Conservation (phyloP, 2,888 invertebrate genomes). For the Junonia oenone region DNA sequence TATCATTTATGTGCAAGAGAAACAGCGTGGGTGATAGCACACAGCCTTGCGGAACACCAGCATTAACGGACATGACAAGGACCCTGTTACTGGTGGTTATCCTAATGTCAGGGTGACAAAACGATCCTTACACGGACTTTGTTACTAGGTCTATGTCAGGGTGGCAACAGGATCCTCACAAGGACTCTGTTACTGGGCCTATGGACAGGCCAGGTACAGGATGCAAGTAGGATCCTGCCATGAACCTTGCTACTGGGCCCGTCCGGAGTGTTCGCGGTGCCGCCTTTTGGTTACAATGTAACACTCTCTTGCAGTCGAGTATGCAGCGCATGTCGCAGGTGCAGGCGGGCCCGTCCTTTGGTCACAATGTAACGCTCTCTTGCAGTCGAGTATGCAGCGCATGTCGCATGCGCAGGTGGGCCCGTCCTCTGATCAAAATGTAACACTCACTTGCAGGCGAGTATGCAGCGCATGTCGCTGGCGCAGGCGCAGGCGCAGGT, state of each 20-base stretch:
- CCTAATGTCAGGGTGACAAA: slow-evolving; percentile 29
- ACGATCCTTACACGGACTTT: no score
- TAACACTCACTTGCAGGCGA: slow-evolving; percentile 34
- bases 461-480: slow-evolving; percentile 47
- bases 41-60: no score
- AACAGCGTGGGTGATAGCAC: no score
- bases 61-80: no score
- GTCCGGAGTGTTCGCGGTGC: no score
- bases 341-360: not conserved
- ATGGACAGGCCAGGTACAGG: no score
- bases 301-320: slow-evolving; percentile 35
- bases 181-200: no score
- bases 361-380: not conserved
- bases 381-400: slow-evolving; percentile 47
- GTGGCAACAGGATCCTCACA: no score
- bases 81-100: slow-evolving; percentile 48
- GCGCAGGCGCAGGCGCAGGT: not conserved
- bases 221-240: no score
- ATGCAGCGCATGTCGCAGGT: slow-evolving; percentile 47
- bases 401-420: slow-evolving; percentile 36
- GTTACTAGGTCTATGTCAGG: not conserved
- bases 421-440: not conserved
- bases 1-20: no score
- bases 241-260: no score
- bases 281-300: not conserved